Evolutionary conservation across 2,888 invertebrate species (phyloP), one percentile per base, ranked within the genome.

Genomic region (Pachliopta kotzebuea): DNA sequence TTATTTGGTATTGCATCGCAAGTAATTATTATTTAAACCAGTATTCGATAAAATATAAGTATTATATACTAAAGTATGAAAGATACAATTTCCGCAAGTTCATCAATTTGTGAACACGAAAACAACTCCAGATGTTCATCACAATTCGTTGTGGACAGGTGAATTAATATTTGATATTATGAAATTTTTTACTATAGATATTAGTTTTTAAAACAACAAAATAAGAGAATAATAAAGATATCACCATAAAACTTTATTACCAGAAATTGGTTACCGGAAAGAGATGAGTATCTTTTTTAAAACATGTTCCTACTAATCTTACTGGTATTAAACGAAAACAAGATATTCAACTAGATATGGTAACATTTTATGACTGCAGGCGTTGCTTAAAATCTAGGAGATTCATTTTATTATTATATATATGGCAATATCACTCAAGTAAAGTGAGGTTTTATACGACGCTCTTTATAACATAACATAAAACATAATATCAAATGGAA

Each of bases 361-460:
- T 65, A 57, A 53, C 53, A 31, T 65, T 65, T 64, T 65, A 65
- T 53, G 60, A 57, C 61, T 29, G 45, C 49, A 11, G 23, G 60
- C 65, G 56, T 60, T 56, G 45, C 56, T 62, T 62, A 65, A 62
- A 65, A 37, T 62, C 58, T 65, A 62, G 54, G 53, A 61, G 62
- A 62, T 55, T 54, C 55, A 24, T 65, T 65, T 62, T 65, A 62
- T 62, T 62, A 55, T 65, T 59, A 55, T 65, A 65, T 65, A n/a
- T n/a, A n/a, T n/a, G n/a, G n/a, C 62, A 58, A 55, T 62, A 65
- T 65, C 58, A 65, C 65, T 65, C 65, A 65, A 65, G 65, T 55
- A 59, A 62, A 65, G 61, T 65, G 65, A 62, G 65, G 65, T 62
- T 65, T 65, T 65, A 65, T 65, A 58, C 62, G 65, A 37, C 50